phyloP scores from a whole-genome alignment of 2,888 invertebrate genomes.

The Sphaerophoria rueppellii region DNA sequence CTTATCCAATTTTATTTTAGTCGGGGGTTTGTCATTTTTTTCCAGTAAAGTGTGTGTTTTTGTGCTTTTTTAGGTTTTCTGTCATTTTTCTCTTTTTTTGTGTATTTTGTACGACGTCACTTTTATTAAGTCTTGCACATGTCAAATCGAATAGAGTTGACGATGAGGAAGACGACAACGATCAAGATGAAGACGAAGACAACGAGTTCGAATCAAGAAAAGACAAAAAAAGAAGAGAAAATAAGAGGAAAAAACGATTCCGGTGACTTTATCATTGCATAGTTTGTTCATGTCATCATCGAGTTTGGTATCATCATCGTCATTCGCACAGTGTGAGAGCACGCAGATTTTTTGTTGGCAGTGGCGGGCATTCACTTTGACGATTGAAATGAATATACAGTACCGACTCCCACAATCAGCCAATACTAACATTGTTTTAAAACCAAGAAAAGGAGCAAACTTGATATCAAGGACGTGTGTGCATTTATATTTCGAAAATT shows the following conservation, averaged over 20 bases:
- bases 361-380: slow-evolving; percentile 47
- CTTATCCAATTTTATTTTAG: slow-evolving; percentile 69
- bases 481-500: no score
- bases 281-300: slow-evolving; percentile 38
- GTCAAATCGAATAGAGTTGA: slow-evolving; percentile 66
- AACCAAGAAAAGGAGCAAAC: slow-evolving; percentile 31
- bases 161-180: slow-evolving; percentile 1
- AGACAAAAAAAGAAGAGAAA: neutral
- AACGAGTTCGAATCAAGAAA: slow-evolving; percentile 2
- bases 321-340: slow-evolving; percentile 65
- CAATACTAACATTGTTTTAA: slow-evolving; percentile 24
- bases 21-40: slow-evolving; percentile 23
- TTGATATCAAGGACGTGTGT: neutral
- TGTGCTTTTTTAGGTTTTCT: neutral
- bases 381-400: slow-evolving; percentile 2
- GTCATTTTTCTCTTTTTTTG: slow-evolving; percentile 20
- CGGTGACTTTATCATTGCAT: slow-evolving; percentile 29
- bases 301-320: slow-evolving; percentile 33
- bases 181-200: slow-evolving; percentile 20
- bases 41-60: neutral
- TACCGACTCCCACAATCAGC: neutral
- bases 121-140: slow-evolving; percentile 74
- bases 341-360: slow-evolving; percentile 60
- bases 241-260: neutral
- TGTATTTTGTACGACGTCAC: slow-evolving; percentile 55